A percentile compares a stretch with the other conserved stretches of the same genome.
Conservation (phyloP, 2,797 vertebrate species). For the Thunnus albacares region DNA sequence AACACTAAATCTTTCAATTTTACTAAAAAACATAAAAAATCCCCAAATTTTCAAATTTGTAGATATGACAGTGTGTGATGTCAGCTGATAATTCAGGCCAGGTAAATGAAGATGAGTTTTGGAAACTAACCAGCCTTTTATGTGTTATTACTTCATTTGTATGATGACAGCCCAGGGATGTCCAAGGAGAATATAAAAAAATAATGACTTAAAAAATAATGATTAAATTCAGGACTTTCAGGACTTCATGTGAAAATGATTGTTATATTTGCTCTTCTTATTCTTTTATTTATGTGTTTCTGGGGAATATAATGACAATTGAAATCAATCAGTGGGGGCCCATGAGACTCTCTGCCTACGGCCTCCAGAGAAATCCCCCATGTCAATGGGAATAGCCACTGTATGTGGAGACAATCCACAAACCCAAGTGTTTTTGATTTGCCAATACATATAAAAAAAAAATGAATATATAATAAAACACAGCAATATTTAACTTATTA, state of each 20-base stretch:
- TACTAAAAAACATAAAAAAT: too few species aligned
- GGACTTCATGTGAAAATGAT: not conserved
- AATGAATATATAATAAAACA: not conserved
- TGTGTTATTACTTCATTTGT: not conserved
- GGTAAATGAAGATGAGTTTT: not conserved
- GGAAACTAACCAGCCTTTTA: not conserved
- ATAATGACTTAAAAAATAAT: not conserved
- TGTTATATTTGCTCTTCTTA: not conserved
- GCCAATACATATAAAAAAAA: not conserved
- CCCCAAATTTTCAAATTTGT: too few species aligned
- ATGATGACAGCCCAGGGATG: slow-evolving; percentile 1
- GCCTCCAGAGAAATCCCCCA: not conserved
- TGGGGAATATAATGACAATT: slow-evolving; percentile 1
- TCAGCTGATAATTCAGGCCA: not conserved
- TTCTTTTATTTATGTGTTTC: not conserved
- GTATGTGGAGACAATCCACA: not conserved
- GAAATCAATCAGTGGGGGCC: not conserved
- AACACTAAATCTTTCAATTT: not conserved
- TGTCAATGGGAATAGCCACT: not conserved
- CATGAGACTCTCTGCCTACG: not conserved
- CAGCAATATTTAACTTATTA: not conserved
- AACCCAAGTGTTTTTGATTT: not conserved
- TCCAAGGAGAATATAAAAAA: not conserved
- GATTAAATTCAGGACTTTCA: not conserved
- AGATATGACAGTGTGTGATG: too few species aligned